Evolutionary conservation across 2,888 invertebrate genomes (phyloP).

Genomic region (Rhingia rostrata): DNA sequence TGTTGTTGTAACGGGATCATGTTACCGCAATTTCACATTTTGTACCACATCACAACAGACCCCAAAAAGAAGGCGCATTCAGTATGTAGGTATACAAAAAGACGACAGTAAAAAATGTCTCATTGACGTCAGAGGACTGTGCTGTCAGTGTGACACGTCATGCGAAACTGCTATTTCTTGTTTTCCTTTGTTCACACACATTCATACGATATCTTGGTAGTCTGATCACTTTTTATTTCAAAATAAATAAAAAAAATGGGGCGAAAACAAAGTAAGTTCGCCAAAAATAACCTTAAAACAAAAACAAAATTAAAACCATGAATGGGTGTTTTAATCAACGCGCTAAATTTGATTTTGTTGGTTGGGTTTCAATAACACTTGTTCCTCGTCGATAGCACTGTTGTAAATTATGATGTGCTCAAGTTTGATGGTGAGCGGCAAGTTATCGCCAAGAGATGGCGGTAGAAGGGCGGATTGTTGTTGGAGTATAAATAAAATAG

Average conservation of each 20-base stretch:
- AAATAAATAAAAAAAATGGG: background rate
- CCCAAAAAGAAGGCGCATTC: conserved; percentile 1
- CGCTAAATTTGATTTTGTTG: conserved; percentile 20
- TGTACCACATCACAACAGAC: conserved; percentile 11
- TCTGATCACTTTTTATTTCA: conserved; percentile 18
- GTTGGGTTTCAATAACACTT: conserved; percentile 16
- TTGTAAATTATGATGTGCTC: conserved; percentile 10
- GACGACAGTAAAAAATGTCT: conserved; percentile 14
- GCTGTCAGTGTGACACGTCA: conserved; percentile 45
- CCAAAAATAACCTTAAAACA: conserved; percentile 22
- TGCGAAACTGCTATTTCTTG: conserved; percentile 67
- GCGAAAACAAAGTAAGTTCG: background rate
- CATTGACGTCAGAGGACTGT: conserved; percentile 61
- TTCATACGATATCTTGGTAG: conserved; percentile 3
- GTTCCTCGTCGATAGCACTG: background rate
- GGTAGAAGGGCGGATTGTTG: background rate
- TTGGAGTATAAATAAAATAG: conserved; percentile 3
- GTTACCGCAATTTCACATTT: conserved; percentile 54
- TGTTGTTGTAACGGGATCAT: conserved; percentile 59
- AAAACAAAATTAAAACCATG: background rate
- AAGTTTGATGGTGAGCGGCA: background rate
- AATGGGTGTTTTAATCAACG: conserved; percentile 14
- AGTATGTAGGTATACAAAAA: background rate
- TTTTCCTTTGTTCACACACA: conserved; percentile 44
- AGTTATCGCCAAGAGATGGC: background rate